phyloP scores from a whole-genome alignment of 2,888 invertebrate genomes.

The Ennomos erosarius region DNA sequence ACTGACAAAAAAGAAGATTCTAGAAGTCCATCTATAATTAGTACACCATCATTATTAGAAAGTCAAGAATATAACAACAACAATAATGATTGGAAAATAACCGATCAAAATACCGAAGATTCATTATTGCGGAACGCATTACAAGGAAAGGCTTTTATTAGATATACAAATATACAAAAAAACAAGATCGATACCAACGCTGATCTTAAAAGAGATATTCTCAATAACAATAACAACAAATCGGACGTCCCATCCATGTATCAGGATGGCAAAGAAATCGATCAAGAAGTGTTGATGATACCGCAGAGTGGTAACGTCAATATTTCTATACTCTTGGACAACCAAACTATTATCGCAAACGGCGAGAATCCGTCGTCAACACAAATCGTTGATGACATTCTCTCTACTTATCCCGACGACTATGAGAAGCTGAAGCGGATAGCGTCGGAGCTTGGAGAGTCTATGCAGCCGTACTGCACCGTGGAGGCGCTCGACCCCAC shows the following conservation, averaged over 20 bases:
- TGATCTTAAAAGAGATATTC: conserved; percentile 73
- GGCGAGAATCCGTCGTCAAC: conserved; percentile 85
- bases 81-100: conserved; percentile 93
- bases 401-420: conserved; percentile 90
- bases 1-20: conserved; percentile 78
- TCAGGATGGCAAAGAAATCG: conserved; percentile 72
- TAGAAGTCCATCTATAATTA: conserved; percentile 70
- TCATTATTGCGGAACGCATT: conserved; percentile 92
- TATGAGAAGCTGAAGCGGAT: conserved; percentile 94
- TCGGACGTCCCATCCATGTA: conserved; percentile 85
- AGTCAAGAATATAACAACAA: conserved; percentile 87
- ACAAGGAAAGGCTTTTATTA: conserved; percentile 90
- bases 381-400: conserved; percentile 88
- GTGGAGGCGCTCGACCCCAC: conserved; percentile 82
- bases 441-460: conserved; percentile 92
- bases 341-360: conserved; percentile 74
- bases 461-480: conserved; percentile 89
- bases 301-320: conserved; percentile 73
- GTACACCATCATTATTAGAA: conserved; percentile 82
- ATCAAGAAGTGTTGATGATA: conserved; percentile 73
- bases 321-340: conserved; percentile 80
- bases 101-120: conserved; percentile 89
- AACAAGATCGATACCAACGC: conserved; percentile 71
- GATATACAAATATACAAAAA: conserved; percentile 85
- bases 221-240: conserved; percentile 79